Conservation (phyloP, 2,113 vertebrate genomes). For the Mustela lutreola region DNA sequence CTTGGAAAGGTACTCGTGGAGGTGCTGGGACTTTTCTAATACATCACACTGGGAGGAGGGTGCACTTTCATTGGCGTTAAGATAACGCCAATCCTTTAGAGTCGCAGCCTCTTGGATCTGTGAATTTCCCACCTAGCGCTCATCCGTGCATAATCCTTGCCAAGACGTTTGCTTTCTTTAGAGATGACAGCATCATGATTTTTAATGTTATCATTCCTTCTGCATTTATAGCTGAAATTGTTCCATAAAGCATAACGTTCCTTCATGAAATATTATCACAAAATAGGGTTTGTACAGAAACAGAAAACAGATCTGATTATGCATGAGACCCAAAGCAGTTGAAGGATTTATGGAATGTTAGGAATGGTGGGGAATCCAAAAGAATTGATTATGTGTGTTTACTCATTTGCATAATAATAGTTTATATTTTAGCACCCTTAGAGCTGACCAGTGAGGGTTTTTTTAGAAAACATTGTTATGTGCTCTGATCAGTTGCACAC, state of each 20-base stretch:
- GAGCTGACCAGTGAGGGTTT: not conserved
- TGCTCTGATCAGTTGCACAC: not conserved
- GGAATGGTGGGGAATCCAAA: not conserved
- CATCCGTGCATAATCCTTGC: not conserved
- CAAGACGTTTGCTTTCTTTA: not conserved
- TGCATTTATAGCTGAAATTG: not conserved
- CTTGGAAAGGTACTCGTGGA: not conserved
- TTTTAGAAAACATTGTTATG: not conserved
- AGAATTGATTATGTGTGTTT: not conserved
- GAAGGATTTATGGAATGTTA: not conserved
- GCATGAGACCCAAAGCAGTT: not conserved
- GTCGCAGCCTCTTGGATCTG: fast-evolving
- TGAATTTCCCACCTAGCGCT: not conserved
- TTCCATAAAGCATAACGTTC: not conserved
- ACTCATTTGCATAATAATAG: not conserved
- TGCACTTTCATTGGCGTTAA: not conserved
- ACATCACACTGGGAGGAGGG: not conserved
- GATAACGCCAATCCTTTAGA: not conserved
- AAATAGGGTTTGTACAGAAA: not conserved
- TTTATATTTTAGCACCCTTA: slow-evolving; percentile 15
- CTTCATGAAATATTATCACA: not conserved
- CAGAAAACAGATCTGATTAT: not conserved
- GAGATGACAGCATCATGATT: not conserved
- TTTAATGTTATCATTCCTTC: not conserved
- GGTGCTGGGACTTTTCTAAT: not conserved